Base-by-base conservation (phyloP, 2,113 vertebrate species). In the Chaetodon auriga region DNA sequence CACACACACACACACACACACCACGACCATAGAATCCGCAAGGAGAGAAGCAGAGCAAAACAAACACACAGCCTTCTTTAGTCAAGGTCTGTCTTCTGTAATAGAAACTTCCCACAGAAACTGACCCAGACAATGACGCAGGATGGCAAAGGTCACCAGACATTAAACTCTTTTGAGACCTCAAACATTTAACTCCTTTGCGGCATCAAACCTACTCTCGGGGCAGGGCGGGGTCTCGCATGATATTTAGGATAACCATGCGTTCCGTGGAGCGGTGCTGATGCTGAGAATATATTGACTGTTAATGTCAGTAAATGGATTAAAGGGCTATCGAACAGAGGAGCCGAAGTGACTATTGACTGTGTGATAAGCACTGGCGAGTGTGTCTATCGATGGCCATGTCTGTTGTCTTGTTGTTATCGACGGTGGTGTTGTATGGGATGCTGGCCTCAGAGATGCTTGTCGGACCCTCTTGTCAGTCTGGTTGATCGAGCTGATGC, bases 341-440 rank as follows among this genome's bases (percentile, higher is more conserved):
- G 16, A 43, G 83, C 86, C 53, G 21, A 43, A 85, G 86, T 88
- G 81, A 83, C 81, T 92, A 92, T 93, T 68, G 92, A 94, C 82
- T 71, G 71, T 48, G 61, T 5, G 83, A 94, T 93, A 89, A 93
- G 90, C 90, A 90, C 89, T 89, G 84, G 54, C 69, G 91, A 88
- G 84, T 78, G 87, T 83, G 78, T 84, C 57, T 91, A 92, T 94
- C 35, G 90, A 92, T 38, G 46, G 66, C 72, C 68, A n/a, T 71
- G 83, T 89, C 84, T 82, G 90, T 88, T 86, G 92, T 81, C 90
- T 91, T 87, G 92, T 92, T 92, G 89, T 74, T 90, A 91, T 93
- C 70, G 86, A 92, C 45, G 57, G 38, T 48, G 49, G 23, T 61
- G 75, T 86, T 30, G 83, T 53, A 69, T 76, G 62, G 65, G 75